Base-by-base conservation (phyloP, 92 coral and sea anemone genomes). In the Nematostella vectensis region DNA sequence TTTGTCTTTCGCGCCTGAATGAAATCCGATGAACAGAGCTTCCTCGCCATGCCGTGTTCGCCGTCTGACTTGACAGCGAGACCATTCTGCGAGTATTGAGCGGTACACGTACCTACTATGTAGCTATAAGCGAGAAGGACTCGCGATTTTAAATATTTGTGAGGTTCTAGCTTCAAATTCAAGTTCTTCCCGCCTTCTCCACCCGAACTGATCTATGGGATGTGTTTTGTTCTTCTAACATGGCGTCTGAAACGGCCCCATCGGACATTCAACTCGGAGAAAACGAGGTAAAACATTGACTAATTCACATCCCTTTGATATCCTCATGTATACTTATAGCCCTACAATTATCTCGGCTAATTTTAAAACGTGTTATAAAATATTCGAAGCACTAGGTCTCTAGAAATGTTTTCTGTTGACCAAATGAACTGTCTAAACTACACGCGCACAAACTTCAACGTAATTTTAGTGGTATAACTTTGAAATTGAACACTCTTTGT, bases 191-290 rank as follows among this genome's bases (percentile, higher is more conserved):
- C 72, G 72, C 72, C 72, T 66, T 63, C 72, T 62, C 50, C 28
- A 66, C 63, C 31, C 74, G 79, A 64, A 78, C 40, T 58, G 80
- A 48, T 38, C 57, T 63, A 57, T 74, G 87, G 87, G 87, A 79
- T 70, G 77, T 79, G 87, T 79, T 79, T 79, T 79, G 87, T 79
- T 79, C 87, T 65, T 58, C 53, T 51, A 78, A 65, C 71, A 79
- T 79, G 87, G 87, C 87, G 81, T 72, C 87, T 31, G 87, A 79
- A 28, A 47, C 62, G 63, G 63, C 65, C 48, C 85, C 68, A 39
- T 47, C 75, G 45, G 75, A 50, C 48, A 58, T 79, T 67, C 75
- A 76, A 72, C 66, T 79, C 53, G 67, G 80, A 37, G 67, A 73
- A 73, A 79, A 79, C 62, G 87, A 79, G 87, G 87, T 79, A 74